Conservation (phyloP, 1,140 invertebrate species). For the Teleopsis dalmanni region DNA sequence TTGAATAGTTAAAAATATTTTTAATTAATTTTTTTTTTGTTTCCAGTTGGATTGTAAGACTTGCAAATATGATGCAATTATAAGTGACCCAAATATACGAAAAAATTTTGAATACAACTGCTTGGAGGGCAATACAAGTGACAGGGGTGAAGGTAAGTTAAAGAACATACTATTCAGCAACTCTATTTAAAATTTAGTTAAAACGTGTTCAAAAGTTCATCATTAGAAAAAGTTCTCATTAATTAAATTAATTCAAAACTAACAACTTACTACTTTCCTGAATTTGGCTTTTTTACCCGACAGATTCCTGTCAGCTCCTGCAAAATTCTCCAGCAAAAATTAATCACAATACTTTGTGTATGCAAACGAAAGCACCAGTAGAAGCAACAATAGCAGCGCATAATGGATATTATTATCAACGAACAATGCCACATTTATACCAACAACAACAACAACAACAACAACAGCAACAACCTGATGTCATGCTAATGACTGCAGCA, state of each 20-base stretch:
- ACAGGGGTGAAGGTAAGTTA: neutral
- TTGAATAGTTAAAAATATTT: no score
- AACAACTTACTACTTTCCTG: no score
- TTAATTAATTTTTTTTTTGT: neutral
- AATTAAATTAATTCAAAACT: no score
- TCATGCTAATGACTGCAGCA: slow-evolving; percentile 43
- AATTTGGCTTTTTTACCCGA: slow-evolving; percentile 9
- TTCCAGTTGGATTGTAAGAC: slow-evolving; percentile 28
- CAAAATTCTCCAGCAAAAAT: slow-evolving; percentile 27
- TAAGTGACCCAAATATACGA: slow-evolving; percentile 29
- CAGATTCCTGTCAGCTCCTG: slow-evolving; percentile 42
- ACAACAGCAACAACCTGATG: slow-evolving; percentile 34
- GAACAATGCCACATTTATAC: slow-evolving; percentile 21
- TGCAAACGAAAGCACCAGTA: slow-evolving; percentile 4
- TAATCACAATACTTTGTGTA: slow-evolving; percentile 13
- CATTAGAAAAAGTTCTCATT: no score
- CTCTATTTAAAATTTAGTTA: neutral
- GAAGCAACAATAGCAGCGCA: slow-evolving; percentile 25
- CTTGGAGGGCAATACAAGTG: neutral
- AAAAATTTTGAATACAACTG: slow-evolving; percentile 28
- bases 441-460: slow-evolving; percentile 12
- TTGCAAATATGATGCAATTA: slow-evolving; percentile 38
- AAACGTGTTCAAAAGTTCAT: no score
- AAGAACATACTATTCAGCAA: neutral
- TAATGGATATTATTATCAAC: no score